Evolutionary conservation across 1,140 invertebrate genomes (phyloP).

Genomic region (Ylistrum balloti): DNA sequence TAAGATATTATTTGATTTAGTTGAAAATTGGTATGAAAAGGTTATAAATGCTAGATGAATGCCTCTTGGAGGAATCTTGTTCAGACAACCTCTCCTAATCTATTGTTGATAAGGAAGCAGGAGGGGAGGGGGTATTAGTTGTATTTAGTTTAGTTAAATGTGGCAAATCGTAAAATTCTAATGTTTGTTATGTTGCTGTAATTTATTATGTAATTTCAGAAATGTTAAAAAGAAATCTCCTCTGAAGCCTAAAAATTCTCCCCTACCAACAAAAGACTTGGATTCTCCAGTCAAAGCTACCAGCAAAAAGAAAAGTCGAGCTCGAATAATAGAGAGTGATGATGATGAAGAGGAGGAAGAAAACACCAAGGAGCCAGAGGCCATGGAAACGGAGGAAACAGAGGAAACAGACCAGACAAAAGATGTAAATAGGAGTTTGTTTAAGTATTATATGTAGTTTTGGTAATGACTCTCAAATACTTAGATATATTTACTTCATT

Average conservation of each 20-base stretch:
- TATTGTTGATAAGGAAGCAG: no score
- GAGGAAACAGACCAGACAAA: neutral
- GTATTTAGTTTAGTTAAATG: no score
- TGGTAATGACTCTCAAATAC: no score
- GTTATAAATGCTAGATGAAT: no score
- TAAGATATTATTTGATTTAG: no score
- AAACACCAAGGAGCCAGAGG: constrained; percentile 32
- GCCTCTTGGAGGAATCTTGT: no score
- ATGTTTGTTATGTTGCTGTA: neutral
- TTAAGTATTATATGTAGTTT: no score
- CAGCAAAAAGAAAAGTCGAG: constrained; percentile 53
- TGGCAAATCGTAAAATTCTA: no score
- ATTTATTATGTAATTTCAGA: neutral
- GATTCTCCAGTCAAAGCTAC: constrained; percentile 64
- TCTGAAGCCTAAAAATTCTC: constrained; percentile 64
- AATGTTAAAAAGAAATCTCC: constrained; percentile 56
- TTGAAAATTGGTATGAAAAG: no score
- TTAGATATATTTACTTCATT: no score
- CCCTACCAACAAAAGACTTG: constrained; percentile 51
- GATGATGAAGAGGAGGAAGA: constrained; percentile 59
- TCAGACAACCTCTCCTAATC: no score
- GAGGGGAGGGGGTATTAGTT: no score
- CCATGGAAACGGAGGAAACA: constrained; percentile 18
- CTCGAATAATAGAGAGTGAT: constrained; percentile 67
- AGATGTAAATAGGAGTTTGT: neutral